Evolutionary conservation across 2,797 vertebrate genomes (phyloP).

Genomic region (Chaetodon trifasciatus): DNA sequence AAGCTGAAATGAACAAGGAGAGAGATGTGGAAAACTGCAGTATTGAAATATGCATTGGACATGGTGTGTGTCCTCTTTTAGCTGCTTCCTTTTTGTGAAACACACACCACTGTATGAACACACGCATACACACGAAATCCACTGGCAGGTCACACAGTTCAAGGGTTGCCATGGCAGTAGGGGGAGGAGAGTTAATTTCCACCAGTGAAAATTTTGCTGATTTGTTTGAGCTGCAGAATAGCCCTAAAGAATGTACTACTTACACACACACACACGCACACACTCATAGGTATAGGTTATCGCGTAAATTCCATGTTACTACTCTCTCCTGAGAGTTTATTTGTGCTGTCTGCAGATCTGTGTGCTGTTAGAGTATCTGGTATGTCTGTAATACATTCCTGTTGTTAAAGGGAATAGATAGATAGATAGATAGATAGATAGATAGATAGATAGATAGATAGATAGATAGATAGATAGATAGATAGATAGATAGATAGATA

Average conservation of each 20-base stretch:
- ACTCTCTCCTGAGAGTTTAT: slow-evolving; percentile 19
- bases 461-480: too few species aligned
- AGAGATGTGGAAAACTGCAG: background rate
- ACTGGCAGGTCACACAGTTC: slow-evolving; percentile 58
- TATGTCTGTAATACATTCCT: slow-evolving; percentile 28
- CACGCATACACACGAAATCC: slow-evolving; percentile 25
- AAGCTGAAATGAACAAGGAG: slow-evolving; percentile 1
- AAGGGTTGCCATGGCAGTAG: slow-evolving; percentile 65
- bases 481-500: too few species aligned
- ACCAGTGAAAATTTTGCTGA: slow-evolving; percentile 55
- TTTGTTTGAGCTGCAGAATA: slow-evolving; percentile 56
- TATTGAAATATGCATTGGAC: slow-evolving; percentile 33
- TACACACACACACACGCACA: slow-evolving; percentile 17
- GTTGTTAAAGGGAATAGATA: slow-evolving; percentile 46
- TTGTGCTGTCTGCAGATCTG: slow-evolving; percentile 43
- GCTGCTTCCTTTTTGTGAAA: slow-evolving; percentile 38
- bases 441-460: too few species aligned
- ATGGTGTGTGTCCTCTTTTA: slow-evolving; percentile 21
- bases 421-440: too few species aligned
- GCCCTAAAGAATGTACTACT: slow-evolving; percentile 28
- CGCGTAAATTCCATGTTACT: slow-evolving; percentile 12
- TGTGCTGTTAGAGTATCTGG: slow-evolving; percentile 23
- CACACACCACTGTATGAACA: slow-evolving; percentile 32
- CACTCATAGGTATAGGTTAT: background rate
- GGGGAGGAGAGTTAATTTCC: slow-evolving; percentile 47